Conservation (phyloP, 1,140 invertebrate species). For the Orius insidiosus region DNA sequence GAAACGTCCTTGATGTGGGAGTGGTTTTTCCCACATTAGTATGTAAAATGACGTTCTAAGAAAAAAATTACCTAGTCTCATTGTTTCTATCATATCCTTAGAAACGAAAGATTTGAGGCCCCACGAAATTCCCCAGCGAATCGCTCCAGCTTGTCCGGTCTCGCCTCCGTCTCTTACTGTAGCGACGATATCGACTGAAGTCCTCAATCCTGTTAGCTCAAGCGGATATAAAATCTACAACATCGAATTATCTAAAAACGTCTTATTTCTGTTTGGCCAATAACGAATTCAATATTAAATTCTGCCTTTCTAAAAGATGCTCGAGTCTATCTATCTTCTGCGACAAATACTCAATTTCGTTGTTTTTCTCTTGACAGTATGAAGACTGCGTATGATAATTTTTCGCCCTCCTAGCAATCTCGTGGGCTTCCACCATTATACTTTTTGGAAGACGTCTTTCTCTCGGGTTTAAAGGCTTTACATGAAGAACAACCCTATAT, state of each 20-base stretch:
- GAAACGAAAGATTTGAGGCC: slow-evolving; percentile 67
- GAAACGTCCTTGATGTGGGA: no score
- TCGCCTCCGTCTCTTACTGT: slow-evolving; percentile 46
- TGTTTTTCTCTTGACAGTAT: no score
- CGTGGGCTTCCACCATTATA: slow-evolving; percentile 52
- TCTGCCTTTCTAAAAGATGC: no score
- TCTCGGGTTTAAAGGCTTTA: slow-evolving; percentile 59
- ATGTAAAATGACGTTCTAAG: not conserved
- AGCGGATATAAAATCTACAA: slow-evolving; percentile 66
- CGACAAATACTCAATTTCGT: no score
- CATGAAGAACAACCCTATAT: slow-evolving; percentile 55
- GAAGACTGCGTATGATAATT: slow-evolving; percentile 2
- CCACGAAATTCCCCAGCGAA: slow-evolving; percentile 69
- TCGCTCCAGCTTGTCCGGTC: slow-evolving; percentile 62
- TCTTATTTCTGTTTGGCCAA: no score
- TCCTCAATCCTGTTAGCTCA: slow-evolving; percentile 53
- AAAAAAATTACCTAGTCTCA: slow-evolving; percentile 56
- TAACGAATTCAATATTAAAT: no score
- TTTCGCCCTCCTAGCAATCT: slow-evolving; percentile 42
- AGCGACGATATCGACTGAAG: slow-evolving; percentile 70
- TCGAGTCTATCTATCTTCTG: no score
- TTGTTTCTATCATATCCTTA: slow-evolving; percentile 53
- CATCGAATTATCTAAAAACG: no score
- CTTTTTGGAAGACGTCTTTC: slow-evolving; percentile 59
- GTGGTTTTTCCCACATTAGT: no score